These are phyloP conservation scores for Syritta pipiens DNA, from an alignment of 2,888 invertebrate species.

Conservation along the genomic window DNA sequence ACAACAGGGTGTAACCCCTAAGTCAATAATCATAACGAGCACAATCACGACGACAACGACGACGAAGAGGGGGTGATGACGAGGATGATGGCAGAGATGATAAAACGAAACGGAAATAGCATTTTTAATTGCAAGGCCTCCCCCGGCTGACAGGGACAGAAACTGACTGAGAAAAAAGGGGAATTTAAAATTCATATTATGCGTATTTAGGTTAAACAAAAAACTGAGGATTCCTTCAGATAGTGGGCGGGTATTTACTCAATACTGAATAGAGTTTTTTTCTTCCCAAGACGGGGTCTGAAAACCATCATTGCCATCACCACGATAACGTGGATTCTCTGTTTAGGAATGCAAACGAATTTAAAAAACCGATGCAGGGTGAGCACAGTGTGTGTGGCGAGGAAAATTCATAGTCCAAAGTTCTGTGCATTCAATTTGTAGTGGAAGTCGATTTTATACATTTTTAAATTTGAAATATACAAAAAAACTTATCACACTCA, in stretches of 20 bases:
- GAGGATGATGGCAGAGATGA: conserved; percentile 44
- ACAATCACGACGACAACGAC: conserved; percentile 42
- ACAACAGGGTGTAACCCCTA: no score
- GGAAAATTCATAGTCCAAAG: no score
- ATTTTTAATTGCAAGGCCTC: conserved; percentile 62
- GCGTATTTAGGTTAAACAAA: conserved; percentile 28
- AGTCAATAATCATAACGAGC: conserved; percentile 60
- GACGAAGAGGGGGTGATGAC: no score
- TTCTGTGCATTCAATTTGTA: no score
- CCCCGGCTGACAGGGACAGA: conserved; percentile 4
- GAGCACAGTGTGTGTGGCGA: background rate
- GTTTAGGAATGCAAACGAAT: conserved; percentile 22
- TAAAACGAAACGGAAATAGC: conserved; percentile 62
- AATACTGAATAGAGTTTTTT: no score
- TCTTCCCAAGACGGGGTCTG: no score
- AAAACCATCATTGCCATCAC: conserved; percentile 22
- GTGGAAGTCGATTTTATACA: no score
- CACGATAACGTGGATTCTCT: conserved; percentile 14
- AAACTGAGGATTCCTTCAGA: conserved; percentile 19
- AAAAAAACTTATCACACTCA: no score
- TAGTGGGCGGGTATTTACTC: no score
- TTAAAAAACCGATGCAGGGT: background rate
- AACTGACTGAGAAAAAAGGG: background rate
- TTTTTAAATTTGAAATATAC: no score
- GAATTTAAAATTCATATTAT: conserved; percentile 1